Percentiles rank a stretch among this genome's conserved stretches.
phyloP scores from a whole-genome alignment of 2,113 vertebrate species.

The Phodopus roborovskii region DNA sequence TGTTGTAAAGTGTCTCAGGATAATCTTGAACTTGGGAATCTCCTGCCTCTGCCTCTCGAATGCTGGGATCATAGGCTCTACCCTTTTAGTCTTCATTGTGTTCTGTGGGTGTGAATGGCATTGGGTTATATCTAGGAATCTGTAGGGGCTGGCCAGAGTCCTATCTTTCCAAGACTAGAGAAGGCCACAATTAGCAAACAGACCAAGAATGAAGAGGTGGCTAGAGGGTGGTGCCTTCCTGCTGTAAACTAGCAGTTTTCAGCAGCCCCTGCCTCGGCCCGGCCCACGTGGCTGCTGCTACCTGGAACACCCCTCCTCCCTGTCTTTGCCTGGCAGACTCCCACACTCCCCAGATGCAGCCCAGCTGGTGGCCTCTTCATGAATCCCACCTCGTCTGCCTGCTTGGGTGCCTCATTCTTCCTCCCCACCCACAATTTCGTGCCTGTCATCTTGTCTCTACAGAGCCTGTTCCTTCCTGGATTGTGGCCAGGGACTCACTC shows the following conservation, averaged over 20 bases:
- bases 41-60: not conserved
- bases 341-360: slow-evolving; percentile 64
- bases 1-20: not conserved
- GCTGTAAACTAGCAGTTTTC: slow-evolving; percentile 53
- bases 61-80: not conserved
- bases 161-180: not conserved
- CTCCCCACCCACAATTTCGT: not conserved
- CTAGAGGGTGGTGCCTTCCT: not conserved
- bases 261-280: not conserved
- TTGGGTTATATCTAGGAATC: not conserved
- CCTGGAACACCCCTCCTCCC: slow-evolving; percentile 28
- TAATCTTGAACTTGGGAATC: not conserved
- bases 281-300: slow-evolving; percentile 16
- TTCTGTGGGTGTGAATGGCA: not conserved
- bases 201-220: slow-evolving; percentile 62
- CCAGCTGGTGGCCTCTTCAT: slow-evolving; percentile 51
- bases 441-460: not conserved
- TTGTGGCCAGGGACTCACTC: not conserved
- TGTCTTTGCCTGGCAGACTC: slow-evolving; percentile 26
- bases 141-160: not conserved
- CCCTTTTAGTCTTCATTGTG: not conserved
- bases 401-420: not conserved
- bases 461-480: not conserved
- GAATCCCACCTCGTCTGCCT: not conserved
- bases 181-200: slow-evolving; percentile 65